These are phyloP conservation scores for Ypsolopha sequella DNA, from an alignment of 2,888 invertebrate genomes.

Conservation along the genomic window DNA sequence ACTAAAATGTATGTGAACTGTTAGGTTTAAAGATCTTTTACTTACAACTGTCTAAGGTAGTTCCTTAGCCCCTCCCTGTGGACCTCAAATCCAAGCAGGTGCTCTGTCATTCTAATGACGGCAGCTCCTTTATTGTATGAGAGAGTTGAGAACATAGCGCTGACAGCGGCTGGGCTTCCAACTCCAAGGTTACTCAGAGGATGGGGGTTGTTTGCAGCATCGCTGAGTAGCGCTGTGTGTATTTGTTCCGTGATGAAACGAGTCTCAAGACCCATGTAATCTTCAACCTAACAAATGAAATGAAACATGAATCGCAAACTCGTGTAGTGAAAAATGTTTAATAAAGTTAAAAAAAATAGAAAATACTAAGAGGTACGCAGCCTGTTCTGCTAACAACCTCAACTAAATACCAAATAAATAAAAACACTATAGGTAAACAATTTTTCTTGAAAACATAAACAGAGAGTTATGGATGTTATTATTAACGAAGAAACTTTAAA, in stretches of 20 bases:
- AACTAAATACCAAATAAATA: too few relatives aligned
- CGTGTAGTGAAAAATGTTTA: neutral
- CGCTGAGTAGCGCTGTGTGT: conserved; percentile 72
- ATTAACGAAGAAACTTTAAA: conserved; percentile 4
- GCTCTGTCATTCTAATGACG: conserved; percentile 77
- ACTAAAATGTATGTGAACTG: too few relatives aligned
- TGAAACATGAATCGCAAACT: neutral
- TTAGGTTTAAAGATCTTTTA: neutral
- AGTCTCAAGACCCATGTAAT: conserved; percentile 72
- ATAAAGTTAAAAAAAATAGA: too few relatives aligned
- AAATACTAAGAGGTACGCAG: too few relatives aligned
- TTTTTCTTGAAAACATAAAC: too few relatives aligned
- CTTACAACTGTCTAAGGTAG: conserved; percentile 67
- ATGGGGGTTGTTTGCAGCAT: conserved; percentile 69
- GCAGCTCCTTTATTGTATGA: conserved; percentile 78
- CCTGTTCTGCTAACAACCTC: too few relatives aligned
- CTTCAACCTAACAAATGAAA: conserved; percentile 62
- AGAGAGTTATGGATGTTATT: too few relatives aligned
- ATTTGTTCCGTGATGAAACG: conserved; percentile 80
- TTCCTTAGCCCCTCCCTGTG: conserved; percentile 66
- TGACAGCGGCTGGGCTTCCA: conserved; percentile 68
- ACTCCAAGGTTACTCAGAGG: conserved; percentile 70
- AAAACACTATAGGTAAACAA: too few relatives aligned
- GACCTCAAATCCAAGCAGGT: conserved; percentile 63
- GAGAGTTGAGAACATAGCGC: conserved; percentile 74